Base-by-base conservation (phyloP, 2,888 invertebrate species). In the Acanthosepion pharaonis region DNA sequence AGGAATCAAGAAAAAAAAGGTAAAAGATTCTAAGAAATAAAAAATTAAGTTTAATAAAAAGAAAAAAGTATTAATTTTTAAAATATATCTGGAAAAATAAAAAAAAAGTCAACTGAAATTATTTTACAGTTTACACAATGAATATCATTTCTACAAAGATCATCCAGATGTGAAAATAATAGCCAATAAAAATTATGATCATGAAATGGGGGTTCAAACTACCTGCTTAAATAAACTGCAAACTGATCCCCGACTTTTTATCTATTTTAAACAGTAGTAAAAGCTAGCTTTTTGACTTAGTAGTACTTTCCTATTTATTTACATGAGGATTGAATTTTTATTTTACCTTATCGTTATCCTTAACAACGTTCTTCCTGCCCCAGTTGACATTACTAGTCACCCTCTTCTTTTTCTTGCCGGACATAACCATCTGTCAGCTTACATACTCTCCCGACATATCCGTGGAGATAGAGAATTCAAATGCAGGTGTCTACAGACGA, bases 331-430 rank as follows among this genome's bases (percentile, higher is more conserved):
- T 78, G 33, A 78, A 78, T 78, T 33, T 78, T 78, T 78, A 33
- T 78, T 78, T 92, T 92, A 92, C 92, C 48, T 49, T 51, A 53
- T 92, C 51, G 51, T 92, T 92, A 25, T 92, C 92, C 33, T 92
- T 92, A n/a, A 92, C 92, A 51, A 92, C 92, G 51, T 53, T 92
- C 51, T 92, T 92, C 51, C 92, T 92, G 51, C 92, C 92, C 92
- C 92, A 92, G 48, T 49, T 53, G 51, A 92, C 92, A 53, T 92
- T 92, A 92, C 49, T 92, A 53, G 48, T 92, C 51, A 53, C 92
- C 92, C 92, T 92, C 51, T 92, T 92, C 92, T 92, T 92, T 53
- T 92, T 92, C 92, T 92, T 92, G 48, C 92, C 92, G 51, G 92
- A 48, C 92, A 92, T 92, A 92, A 92, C 92, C 92, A 92, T 92